phyloP scores from a whole-genome alignment of 2,113 vertebrate species.

The Pterocles burchelli region DNA sequence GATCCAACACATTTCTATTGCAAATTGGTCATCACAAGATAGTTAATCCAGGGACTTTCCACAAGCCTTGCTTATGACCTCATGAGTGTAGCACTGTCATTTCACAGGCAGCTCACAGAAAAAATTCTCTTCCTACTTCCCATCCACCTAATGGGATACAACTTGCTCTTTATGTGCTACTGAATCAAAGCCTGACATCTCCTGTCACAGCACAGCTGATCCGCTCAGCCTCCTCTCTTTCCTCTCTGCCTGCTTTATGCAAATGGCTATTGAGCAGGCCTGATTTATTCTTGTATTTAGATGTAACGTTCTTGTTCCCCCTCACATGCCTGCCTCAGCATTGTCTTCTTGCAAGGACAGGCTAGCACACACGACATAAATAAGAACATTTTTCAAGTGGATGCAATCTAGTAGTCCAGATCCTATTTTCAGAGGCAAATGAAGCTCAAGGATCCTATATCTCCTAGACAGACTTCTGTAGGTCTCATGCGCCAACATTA shows the following conservation, averaged over 20 bases:
- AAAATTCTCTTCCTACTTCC: neutral
- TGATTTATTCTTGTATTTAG: neutral
- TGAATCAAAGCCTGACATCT: neutral
- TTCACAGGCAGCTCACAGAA: neutral
- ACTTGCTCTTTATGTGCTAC: neutral
- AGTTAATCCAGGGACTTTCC: neutral
- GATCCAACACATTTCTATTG: neutral
- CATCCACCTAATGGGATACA: neutral
- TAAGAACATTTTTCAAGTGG: neutral
- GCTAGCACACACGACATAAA: neutral
- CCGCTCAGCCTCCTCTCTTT: neutral
- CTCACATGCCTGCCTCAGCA: neutral
- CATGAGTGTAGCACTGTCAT: neutral
- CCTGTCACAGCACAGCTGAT: neutral
- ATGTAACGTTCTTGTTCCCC: neutral
- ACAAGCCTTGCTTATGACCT: neutral
- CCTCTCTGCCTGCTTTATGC: neutral
- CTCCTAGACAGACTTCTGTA: neutral
- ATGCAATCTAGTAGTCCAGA: neutral
- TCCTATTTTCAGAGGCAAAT: neutral
- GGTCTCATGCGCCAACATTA: neutral
- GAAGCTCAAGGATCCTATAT: neutral
- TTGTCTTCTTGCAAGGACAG: neutral
- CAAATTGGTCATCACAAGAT: neutral
- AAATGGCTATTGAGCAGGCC: rapidly evolving